Conservation (phyloP, 2,797 vertebrate species). For the Melanitta fusca region DNA sequence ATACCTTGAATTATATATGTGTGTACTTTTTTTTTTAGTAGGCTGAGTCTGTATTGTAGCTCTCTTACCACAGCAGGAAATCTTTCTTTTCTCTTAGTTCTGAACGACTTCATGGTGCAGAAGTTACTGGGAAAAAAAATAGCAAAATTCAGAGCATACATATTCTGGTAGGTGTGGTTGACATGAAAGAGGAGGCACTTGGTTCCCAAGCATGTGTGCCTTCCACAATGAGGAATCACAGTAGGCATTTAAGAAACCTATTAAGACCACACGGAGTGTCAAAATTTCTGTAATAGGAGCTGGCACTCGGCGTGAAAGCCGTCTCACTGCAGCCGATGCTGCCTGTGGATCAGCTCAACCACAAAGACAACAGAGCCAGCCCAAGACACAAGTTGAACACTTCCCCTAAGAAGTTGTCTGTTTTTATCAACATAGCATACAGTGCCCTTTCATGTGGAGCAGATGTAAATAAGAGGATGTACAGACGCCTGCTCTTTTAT, state of each 20-base stretch:
- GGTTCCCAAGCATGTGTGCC: constrained; percentile 31
- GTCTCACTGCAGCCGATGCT: constrained; percentile 21
- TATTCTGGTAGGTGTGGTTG: neutral
- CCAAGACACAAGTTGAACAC: constrained; percentile 68
- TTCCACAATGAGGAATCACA: constrained; percentile 10
- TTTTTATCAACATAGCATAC: constrained; percentile 51
- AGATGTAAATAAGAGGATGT: constrained; percentile 62
- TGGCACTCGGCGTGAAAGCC: constrained; percentile 44
- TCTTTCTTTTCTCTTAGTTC: neutral
- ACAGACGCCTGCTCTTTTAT: constrained; percentile 39
- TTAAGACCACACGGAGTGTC: constrained; percentile 59
- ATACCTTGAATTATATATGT: neutral
- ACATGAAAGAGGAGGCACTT: constrained; percentile 19
- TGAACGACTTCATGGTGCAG: neutral
- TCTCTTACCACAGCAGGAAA: neutral
- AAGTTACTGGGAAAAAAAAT: neutral
- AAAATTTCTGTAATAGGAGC: constrained; percentile 43
- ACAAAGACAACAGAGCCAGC: constrained; percentile 64
- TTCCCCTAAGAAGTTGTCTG: constrained; percentile 62
- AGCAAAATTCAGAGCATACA: neutral
- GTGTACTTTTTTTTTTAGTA: neutral
- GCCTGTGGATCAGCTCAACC: constrained; percentile 65
- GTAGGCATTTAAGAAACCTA: constrained; percentile 53
- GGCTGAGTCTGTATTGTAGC: neutral
- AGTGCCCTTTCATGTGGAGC: constrained; percentile 62